Evolutionary conservation across 2,113 vertebrate genomes (phyloP).

Genomic region (Mesembrinibis cayennensis): DNA sequence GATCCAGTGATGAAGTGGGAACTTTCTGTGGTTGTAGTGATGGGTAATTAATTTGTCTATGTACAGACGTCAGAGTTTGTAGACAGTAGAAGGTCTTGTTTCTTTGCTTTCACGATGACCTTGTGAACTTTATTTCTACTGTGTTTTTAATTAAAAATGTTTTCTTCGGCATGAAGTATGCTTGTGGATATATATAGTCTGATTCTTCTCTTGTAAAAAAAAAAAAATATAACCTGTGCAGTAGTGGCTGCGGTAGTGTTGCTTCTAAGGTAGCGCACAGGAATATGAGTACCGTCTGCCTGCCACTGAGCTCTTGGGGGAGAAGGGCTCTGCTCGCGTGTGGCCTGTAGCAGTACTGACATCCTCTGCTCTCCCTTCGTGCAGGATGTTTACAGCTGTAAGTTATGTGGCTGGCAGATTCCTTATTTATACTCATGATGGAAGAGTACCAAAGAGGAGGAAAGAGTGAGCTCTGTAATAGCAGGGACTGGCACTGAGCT

Average conservation of each 20-base stretch:
- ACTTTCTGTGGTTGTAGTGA: not conserved
- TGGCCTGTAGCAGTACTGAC: not conserved
- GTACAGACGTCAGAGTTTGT: not conserved
- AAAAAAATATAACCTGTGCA: not conserved
- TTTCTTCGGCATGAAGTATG: not conserved
- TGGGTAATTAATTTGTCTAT: slow-evolving; percentile 7
- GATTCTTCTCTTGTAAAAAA: not conserved
- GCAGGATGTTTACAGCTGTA: not conserved
- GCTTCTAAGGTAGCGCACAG: not conserved
- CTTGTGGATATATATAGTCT: not conserved
- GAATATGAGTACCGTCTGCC: not conserved
- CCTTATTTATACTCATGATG: not conserved
- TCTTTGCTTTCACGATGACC: not conserved
- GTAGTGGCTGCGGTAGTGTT: not conserved
- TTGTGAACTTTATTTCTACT: not conserved
- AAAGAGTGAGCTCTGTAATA: not conserved
- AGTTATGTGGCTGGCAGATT: not conserved
- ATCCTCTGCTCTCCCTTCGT: accelerated
- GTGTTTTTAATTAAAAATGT: not conserved
- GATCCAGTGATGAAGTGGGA: not conserved
- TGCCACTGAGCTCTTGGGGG: not conserved
- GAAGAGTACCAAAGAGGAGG: not conserved
- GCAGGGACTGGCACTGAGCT: not conserved
- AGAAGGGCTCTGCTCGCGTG: not conserved
- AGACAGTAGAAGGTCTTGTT: not conserved